Conservation (phyloP, 2,888 invertebrate genomes). For the Eutolmus rufibarbis region DNA sequence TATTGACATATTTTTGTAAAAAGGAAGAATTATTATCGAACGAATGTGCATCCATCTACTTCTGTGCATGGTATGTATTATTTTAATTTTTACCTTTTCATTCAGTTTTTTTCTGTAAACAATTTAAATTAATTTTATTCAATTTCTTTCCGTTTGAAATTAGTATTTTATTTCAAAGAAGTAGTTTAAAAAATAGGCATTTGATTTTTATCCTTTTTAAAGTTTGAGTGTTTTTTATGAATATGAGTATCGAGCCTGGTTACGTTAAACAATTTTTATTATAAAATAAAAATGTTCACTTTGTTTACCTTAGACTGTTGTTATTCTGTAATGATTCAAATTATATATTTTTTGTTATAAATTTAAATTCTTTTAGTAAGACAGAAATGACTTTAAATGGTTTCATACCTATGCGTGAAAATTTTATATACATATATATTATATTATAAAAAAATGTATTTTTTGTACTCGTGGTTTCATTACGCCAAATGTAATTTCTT, state of each 20-base stretch:
- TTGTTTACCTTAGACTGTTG: not conserved
- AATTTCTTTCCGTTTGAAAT: not conserved
- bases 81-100: not conserved
- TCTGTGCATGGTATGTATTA: slow-evolving; percentile 39
- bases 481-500: not conserved
- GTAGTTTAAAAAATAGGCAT: not conserved
- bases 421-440: not conserved
- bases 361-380: not conserved
- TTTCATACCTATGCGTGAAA: not conserved
- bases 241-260: not conserved
- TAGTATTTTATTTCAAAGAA: not conserved
- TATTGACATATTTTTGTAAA: slow-evolving; percentile 21
- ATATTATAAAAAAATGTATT: not conserved
- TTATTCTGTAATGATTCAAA: not conserved
- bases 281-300: not conserved
- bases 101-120: not conserved
- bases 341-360: not conserved
- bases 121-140: not conserved
- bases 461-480: not conserved
- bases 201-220: not conserved
- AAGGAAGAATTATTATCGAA: not conserved
- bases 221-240: not conserved
- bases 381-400: not conserved
- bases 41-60: slow-evolving; percentile 1
- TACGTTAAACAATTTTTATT: not conserved